Base-by-base conservation (phyloP, 1,140 invertebrate species). In the Orchestia grillus region DNA sequence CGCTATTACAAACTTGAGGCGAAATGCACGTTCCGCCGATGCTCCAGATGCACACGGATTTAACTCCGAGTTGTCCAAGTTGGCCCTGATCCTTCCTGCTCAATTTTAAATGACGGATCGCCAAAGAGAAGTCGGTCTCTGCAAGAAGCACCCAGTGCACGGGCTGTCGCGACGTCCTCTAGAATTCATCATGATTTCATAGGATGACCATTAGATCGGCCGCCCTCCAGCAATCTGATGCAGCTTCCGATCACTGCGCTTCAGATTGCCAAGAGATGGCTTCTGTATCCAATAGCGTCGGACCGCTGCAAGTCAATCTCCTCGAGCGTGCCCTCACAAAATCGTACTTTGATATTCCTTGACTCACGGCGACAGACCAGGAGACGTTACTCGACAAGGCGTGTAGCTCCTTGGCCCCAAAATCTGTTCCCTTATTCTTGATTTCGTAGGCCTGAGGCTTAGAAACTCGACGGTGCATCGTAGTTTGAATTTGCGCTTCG, bases 161-260 rank as follows among this genome's bases (percentile, higher is more conserved):
- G 41, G 43, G 88, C 41, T 90, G 4, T 90, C n/a, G 88, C 88
- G 88, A 41, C 28, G 43, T 41, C 88, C 88, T 44, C 88, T 42
- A 41, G 41, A 90, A 90, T 90, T 90, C 88, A 90, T 90, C 88
- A 90, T 90, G 88, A 41, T 90, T 90, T 41, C 88, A 90, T 44
- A 42, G 43, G 88, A 90, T 42, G 88, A 90, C 88, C 88, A 44
- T 90, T 41, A 90, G 88, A 90, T 90, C 88, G 88, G 36, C 88
- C n/a, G 88, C 41, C 88, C 62, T 77, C 88, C 88, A 90, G 88
- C 88, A 90, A 90, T 90, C 88, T 90, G 88, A 90, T 90, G 88
- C 88, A 90, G 88, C 43, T 41, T 42, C 88, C 43, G 88, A 90
- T 90, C 88, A 42, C 88, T 41, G 88, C 43, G 15, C 88, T 90